Percentiles rank a stretch among this genome's conserved stretches.
These are phyloP conservation scores for Cisticola juncidis DNA, from an alignment of 2,113 vertebrate species.

Conservation along the genomic window DNA sequence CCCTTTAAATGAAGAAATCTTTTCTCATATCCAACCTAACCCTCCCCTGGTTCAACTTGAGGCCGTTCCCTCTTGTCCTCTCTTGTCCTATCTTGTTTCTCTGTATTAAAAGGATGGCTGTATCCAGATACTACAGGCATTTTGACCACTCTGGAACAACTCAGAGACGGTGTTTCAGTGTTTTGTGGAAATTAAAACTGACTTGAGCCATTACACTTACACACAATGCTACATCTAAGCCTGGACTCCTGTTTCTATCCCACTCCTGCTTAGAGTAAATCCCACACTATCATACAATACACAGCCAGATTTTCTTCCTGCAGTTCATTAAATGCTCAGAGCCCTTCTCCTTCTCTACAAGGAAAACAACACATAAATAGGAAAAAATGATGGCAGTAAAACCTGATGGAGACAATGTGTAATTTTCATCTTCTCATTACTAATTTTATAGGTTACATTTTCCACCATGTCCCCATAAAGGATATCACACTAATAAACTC, in stretches of 20 bases:
- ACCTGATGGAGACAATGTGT: not conserved
- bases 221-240: not conserved
- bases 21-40: not conserved
- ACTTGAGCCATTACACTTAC: not conserved
- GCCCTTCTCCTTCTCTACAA: not conserved
- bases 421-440: constrained; percentile 26
- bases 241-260: not conserved
- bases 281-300: not conserved
- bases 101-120: not conserved
- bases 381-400: not conserved
- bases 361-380: not conserved
- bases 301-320: not conserved
- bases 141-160: not conserved
- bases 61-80: not conserved
- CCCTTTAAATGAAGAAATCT: not conserved
- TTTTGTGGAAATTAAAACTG: not conserved
- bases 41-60: not conserved
- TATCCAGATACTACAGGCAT: not conserved
- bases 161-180: not conserved
- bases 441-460: constrained; percentile 31
- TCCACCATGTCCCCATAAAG: not conserved
- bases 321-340: not conserved
- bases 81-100: not conserved
- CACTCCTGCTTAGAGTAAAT: not conserved
- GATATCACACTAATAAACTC: constrained; percentile 23